Evolutionary conservation across 1,140 invertebrate genomes (phyloP), one percentile per base, ranked within the genome.

Genomic region (Platorchestia sp.): DNA sequence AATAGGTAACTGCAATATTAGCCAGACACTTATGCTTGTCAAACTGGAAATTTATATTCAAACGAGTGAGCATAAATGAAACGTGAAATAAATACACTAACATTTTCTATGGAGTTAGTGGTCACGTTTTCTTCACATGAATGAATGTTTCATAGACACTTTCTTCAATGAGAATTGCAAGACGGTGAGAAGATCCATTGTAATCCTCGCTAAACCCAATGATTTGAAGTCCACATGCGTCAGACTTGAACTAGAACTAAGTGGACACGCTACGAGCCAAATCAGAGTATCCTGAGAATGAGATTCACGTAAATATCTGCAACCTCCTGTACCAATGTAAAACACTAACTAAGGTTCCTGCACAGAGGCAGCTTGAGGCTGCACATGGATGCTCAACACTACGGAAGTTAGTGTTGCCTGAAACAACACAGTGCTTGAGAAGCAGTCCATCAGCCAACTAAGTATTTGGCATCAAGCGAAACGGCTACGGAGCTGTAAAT

Each of bases 401-500:
- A 44, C 87, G 43, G 87, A 89, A 89, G 87, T 89, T 44, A 44
- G 87, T 89, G 87, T 89, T 42, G n/a, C 87, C 43, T 89, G 43
- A 89, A 89, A 44, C 87, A 89, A 89, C 87, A 89, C 87, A 89
- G 43, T 44, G n/a, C 87, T 89, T 44, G 87, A 89, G 87, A 89
- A 42, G n/a, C 87, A 89, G 87, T 44, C 41, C 87, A 89, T 89
- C 87, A 89, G 43, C 87, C 43, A 42, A 42, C n/a, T 89, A 89
- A 89, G 41, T 5, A 89, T 22, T 42, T 3, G 87, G 43, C 41
- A 89, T 89, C n/a, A 89, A 27, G 87, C 87, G 87, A 36, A 89
- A 89, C 59, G 1, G 59, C 27, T 3, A 75, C 59, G 59, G 59
- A 36, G 14, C 59, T 75, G 3, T 27, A 10, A 22, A 75, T 27